These are phyloP conservation scores for Zenarchopterus dispar DNA, from an alignment of 2,797 vertebrate species.

Conservation along the genomic window DNA sequence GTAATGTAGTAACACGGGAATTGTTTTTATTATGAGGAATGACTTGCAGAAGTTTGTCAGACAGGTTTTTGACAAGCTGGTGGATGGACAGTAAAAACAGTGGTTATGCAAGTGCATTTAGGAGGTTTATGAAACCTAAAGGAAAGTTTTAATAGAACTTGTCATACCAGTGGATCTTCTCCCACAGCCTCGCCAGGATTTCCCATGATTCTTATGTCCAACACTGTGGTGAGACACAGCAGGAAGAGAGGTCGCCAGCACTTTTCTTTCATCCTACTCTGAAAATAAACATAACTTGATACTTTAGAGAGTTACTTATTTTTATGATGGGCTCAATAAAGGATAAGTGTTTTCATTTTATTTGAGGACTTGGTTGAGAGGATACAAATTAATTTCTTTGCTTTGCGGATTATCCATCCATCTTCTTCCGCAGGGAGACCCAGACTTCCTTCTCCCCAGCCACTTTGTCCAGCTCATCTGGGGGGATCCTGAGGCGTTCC, in stretches of 20 bases:
- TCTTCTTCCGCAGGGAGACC: no score
- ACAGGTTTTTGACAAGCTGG: conserved; percentile 48
- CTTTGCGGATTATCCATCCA: no score
- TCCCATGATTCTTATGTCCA: not conserved
- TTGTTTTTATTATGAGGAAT: conserved; percentile 59
- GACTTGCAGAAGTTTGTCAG: conserved; percentile 53
- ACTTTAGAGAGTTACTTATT: not conserved
- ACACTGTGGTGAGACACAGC: conserved; percentile 31
- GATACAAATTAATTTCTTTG: no score
- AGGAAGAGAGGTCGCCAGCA: conserved; percentile 10
- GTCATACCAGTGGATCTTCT: conserved; percentile 13
- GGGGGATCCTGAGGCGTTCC: no score
- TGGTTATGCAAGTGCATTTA: not conserved
- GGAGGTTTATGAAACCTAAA: not conserved
- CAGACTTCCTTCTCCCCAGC: no score
- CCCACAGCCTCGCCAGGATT: not conserved
- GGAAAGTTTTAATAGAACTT: not conserved
- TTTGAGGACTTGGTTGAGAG: no score
- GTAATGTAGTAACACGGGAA: conserved; percentile 26
- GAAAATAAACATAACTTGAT: not conserved
- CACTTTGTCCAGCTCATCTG: no score
- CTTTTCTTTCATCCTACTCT: conserved; percentile 31
- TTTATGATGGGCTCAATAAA: not conserved
- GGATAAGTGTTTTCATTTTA: no score
- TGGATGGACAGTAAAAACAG: not conserved